A percentile compares a stretch with the other conserved stretches of the same genome.
Evolutionary conservation across 2,888 invertebrate genomes (phyloP).

Genomic region (Urechis unicinctus): DNA sequence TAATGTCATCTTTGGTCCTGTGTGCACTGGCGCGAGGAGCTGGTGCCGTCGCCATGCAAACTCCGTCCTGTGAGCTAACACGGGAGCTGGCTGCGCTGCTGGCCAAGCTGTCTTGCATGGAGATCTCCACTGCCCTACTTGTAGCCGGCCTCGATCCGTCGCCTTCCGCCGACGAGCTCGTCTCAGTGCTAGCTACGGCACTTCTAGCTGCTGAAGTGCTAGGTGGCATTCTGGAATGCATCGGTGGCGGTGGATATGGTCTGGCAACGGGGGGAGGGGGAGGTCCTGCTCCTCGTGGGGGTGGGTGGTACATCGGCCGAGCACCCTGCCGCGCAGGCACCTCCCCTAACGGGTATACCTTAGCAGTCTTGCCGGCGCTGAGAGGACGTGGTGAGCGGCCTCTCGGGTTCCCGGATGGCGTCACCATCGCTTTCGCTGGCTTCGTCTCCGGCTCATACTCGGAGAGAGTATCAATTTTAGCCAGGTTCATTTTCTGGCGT

Average conservation of each 20-base stretch:
- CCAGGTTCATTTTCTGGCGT: constrained; percentile 2
- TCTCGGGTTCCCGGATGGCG: background rate
- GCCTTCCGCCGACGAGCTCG: background rate
- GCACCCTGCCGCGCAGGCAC: background rate
- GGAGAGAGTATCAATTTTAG: background rate
- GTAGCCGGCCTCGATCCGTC: background rate
- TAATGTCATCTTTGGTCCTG: constrained; percentile 1
- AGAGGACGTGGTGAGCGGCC: background rate
- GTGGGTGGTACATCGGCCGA: background rate
- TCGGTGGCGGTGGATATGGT: background rate
- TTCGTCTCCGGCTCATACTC: constrained; percentile 1
- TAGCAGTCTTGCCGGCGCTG: background rate
- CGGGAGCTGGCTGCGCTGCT: background rate
- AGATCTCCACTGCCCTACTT: background rate
- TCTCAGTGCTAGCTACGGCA: background rate
- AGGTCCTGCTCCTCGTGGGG: background rate
- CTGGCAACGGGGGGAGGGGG: background rate
- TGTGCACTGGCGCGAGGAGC: background rate
- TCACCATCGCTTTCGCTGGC: background rate
- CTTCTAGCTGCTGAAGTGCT: background rate
- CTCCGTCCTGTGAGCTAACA: constrained; percentile 3
- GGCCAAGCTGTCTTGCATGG: background rate
- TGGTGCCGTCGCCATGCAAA: background rate
- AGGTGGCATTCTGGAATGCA: background rate
- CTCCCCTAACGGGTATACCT: background rate